A percentile compares a stretch with the other conserved stretches of the same genome.
These are phyloP conservation scores for Tachina grossa DNA, from an alignment of 2,888 invertebrate genomes.

Conservation along the genomic window DNA sequence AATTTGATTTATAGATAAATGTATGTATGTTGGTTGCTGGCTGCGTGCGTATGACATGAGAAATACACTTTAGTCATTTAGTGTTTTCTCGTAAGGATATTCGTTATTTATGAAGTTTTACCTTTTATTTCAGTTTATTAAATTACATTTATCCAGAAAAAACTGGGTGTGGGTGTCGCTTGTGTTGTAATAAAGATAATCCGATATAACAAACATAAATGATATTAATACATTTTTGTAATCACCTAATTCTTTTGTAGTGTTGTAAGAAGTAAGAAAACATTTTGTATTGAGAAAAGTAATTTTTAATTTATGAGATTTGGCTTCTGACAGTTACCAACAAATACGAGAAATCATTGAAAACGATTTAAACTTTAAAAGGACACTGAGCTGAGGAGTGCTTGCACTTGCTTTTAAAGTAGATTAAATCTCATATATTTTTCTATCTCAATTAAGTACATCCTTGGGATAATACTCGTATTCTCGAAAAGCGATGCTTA, in stretches of 20 bases:
- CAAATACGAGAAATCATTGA: no score
- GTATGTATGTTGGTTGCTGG: neutral
- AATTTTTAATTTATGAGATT: no score
- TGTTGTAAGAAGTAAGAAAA: neutral
- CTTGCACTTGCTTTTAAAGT: neutral
- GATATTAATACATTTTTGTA: constrained; percentile 37
- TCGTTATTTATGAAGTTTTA: constrained; percentile 6
- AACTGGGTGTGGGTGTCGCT: constrained; percentile 49
- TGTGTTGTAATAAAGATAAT: constrained; percentile 40
- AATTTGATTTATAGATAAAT: constrained; percentile 23
- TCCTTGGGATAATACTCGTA: no score
- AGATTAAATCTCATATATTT: no score
- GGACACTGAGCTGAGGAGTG: neutral
- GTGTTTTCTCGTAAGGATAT: constrained; percentile 25
- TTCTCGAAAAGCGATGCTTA: no score
- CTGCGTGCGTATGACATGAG: neutral
- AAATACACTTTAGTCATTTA: neutral
- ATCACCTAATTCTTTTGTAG: neutral
- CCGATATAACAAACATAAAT: constrained; percentile 35
- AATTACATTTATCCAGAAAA: constrained; percentile 26
- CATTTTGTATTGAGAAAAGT: no score
- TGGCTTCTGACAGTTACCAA: no score
- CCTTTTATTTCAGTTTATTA: neutral
- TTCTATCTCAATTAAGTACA: no score
- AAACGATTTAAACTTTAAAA: neutral